Percentiles rank a stretch among this genome's conserved stretches.
phyloP scores from a whole-genome alignment of 2,888 invertebrate genomes.

The Metacarcinus magister region DNA sequence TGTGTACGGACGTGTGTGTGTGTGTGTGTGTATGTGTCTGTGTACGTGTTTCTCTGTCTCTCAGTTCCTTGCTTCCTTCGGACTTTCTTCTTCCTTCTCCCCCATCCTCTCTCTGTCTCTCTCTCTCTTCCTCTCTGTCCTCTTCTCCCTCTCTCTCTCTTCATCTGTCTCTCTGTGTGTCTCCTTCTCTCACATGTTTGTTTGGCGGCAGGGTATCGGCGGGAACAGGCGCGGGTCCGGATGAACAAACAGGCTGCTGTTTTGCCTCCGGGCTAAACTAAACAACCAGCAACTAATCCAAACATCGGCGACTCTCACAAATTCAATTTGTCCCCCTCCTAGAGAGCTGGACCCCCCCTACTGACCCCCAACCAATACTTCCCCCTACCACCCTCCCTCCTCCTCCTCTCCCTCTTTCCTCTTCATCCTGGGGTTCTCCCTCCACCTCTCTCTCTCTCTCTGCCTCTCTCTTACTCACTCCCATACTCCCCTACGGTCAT shows the following conservation, averaged over 20 bases:
- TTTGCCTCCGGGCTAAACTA: constrained; percentile 82
- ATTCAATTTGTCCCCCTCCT: constrained; percentile 82
- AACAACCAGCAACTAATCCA: constrained; percentile 82
- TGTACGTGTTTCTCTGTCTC: constrained; percentile 5
- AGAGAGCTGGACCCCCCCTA: constrained; percentile 74
- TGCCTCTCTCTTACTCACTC: not conserved
- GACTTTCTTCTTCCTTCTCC: not conserved
- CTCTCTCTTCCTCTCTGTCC: constrained; percentile 43
- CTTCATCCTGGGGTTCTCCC: constrained; percentile 21
- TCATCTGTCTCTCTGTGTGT: constrained; percentile 57
- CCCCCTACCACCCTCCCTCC: constrained; percentile 55
- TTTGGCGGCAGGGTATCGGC: constrained; percentile 81
- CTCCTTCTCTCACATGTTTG: constrained; percentile 75
- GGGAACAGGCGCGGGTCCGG: constrained; percentile 81
- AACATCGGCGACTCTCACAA: constrained; percentile 82
- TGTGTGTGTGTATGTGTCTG: not conserved
- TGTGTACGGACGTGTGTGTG: not conserved
- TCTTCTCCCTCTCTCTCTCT: constrained; percentile 29
- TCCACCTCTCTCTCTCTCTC: not conserved
- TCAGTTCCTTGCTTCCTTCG: not conserved
- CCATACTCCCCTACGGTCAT: not conserved
- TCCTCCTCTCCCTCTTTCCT: not conserved
- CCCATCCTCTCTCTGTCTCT: not conserved
- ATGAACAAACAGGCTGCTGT: constrained; percentile 82
- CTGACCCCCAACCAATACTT: constrained; percentile 69